A percentile compares a stretch with the other conserved stretches of the same genome.
Evolutionary conservation across 1,140 invertebrate genomes (phyloP).

Genomic region (Drosophila pseudoananassae): DNA sequence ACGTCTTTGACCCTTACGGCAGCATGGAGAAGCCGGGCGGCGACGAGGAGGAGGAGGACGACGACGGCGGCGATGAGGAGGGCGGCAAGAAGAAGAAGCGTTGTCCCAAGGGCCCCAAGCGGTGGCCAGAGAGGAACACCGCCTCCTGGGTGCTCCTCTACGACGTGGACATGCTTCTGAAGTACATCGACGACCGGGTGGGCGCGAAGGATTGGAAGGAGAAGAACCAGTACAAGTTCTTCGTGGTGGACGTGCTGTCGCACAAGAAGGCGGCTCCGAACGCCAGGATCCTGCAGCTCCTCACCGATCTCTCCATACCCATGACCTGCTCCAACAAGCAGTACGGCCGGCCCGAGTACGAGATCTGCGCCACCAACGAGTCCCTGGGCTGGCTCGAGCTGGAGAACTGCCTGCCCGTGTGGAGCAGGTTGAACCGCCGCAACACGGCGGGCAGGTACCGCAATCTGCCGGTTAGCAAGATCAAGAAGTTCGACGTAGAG

Average conservation of each 20-base stretch:
- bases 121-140: conserved; percentile 72
- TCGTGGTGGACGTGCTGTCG: conserved; percentile 66
- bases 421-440: conserved; percentile 85
- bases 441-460: conserved; percentile 85
- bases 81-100: conserved; percentile 46
- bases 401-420: conserved; percentile 84
- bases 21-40: conserved; percentile 69
- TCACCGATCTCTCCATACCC: conserved; percentile 72
- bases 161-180: conserved; percentile 56
- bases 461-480: conserved; percentile 83
- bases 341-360: conserved; percentile 65
- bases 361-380: conserved; percentile 84
- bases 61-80: conserved; percentile 27
- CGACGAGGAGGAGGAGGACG: conserved; percentile 43
- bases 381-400: conserved; percentile 86
- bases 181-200: conserved; percentile 62
- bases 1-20: conserved; percentile 86
- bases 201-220: conserved; percentile 65
- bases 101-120: conserved; percentile 59
- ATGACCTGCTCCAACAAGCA: conserved; percentile 64
- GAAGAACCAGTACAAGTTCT: conserved; percentile 62
- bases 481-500: conserved; percentile 87
- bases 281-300: conserved; percentile 67
- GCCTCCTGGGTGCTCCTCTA: conserved; percentile 79
- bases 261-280: conserved; percentile 73